Evolutionary conservation across 64 coral and sea anemone species (phyloP).

Genomic region (Porites australiensis): DNA sequence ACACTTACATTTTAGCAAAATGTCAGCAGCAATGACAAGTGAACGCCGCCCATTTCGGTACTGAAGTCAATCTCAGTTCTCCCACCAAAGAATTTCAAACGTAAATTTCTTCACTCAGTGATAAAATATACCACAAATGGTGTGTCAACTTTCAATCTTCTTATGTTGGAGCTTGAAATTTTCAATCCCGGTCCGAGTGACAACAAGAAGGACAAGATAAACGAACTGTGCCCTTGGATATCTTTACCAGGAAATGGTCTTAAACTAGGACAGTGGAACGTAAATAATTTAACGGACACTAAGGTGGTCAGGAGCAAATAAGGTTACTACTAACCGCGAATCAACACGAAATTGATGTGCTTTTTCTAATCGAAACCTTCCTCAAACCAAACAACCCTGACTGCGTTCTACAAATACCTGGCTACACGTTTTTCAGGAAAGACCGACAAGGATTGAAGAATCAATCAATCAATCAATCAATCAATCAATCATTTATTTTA

Average conservation of each 20-base stretch:
- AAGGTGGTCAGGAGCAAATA: conserved; percentile 20
- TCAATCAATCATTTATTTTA: no score
- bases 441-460: background rate
- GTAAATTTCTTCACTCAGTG: no score
- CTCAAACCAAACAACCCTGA: background rate
- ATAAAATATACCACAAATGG: conserved; percentile 9
- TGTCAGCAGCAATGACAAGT: no score
- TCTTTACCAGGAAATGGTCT: background rate
- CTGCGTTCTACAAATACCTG: background rate
- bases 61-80: no score
- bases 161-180: background rate
- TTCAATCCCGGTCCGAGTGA: background rate
- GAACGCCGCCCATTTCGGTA: no score
- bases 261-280: background rate
- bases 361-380: conserved; percentile 46
- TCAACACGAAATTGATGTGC: background rate
- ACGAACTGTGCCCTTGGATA: background rate
- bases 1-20: no score
- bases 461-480: no score
- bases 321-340: conserved; percentile 3
- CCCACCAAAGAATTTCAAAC: no score
- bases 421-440: conserved; percentile 1
- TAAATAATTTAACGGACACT: background rate
- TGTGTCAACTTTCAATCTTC: background rate
- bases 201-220: background rate